Evolutionary conservation across 1,140 invertebrate genomes (phyloP), one percentile per base, ranked within the genome.

Genomic region (Eufriesea mexicana): DNA sequence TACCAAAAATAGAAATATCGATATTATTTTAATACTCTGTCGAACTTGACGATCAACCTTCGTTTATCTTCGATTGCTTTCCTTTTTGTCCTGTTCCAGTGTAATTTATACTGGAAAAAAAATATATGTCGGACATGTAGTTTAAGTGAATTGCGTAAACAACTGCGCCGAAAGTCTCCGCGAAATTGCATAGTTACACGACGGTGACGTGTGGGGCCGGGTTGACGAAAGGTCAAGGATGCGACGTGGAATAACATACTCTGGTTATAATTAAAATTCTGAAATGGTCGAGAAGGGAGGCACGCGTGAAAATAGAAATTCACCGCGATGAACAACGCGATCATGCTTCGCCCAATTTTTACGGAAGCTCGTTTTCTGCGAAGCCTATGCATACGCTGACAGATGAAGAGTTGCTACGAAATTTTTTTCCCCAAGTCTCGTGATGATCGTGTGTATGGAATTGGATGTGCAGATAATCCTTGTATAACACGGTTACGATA

Each of bases 181-280:
- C 67, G 72, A 86, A 86, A 79, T 66, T 64, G 62, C 74, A 71
- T n/a, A 49, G 55, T 45, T 57, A 16, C 18, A 9, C 20, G 42
- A 64, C 20, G 70, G 62, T 55, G 74, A 75, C 84, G 79, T 42
- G 47, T 49, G 61, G 14, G 35, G 12, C 20, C 10, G 57, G 28
- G 59, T 35, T 61, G 64, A 62, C 59, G 61, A 87, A 86, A 86
- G 86, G 85, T 87, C 86, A 87, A 86, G 86, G 86, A 87, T 84
- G 55, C 51, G 49, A 47, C 57, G 80, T 47, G 68, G 49, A 62
- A 35, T 62, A 54, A 59, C 59, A 74, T 23, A 61, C 64, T 54
- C 49, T 8, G 66, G 83, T 87, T 79, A 72, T 64, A 76, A 86
- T 83, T 61, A 55, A 75, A 84, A 81, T 84, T 14, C 18, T 25